phyloP scores from a whole-genome alignment of 2,797 vertebrate genomes.

The Pogonophryne albipinna region DNA sequence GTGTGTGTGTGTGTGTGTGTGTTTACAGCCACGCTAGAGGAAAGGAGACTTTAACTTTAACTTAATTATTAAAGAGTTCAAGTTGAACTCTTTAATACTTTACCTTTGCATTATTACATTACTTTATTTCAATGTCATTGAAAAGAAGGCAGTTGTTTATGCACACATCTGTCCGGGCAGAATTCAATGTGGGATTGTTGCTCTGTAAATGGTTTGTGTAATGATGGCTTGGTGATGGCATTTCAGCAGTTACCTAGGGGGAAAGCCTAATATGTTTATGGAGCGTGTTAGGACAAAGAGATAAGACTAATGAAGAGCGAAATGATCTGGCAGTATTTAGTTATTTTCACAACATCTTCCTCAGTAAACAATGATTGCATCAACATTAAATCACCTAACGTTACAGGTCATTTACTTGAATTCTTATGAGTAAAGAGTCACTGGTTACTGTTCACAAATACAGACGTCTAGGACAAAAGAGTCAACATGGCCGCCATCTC shows the following conservation, averaged over 20 bases:
- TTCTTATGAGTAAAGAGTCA: constrained; percentile 27
- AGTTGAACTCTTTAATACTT: constrained; percentile 5
- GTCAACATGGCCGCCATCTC: constrained; percentile 29
- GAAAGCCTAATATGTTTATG: constrained; percentile 39
- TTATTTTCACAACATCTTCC: constrained; percentile 35
- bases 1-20: no score
- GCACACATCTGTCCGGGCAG: constrained; percentile 14
- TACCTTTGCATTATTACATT: constrained; percentile 6
- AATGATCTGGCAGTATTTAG: constrained; percentile 49
- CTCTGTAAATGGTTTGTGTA: constrained; percentile 44
- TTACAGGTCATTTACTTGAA: constrained; percentile 43
- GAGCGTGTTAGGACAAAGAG: constrained; percentile 38
- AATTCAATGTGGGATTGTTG: constrained; percentile 29
- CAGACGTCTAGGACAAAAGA: constrained; percentile 8
- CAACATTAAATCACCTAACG: constrained; percentile 6
- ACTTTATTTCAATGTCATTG: background rate
- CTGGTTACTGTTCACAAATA: constrained; percentile 8
- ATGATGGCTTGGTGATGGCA: constrained; percentile 49
- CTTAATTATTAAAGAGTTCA: no score
- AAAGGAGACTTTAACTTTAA: constrained; percentile 16
- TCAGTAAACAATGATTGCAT: constrained; percentile 31
- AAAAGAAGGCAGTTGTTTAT: constrained; percentile 9
- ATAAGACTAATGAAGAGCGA: constrained; percentile 65
- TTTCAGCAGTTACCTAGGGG: constrained; percentile 55
- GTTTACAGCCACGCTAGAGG: background rate